These are phyloP conservation scores for Pteronotus mesoamericanus DNA, from an alignment of 2,797 vertebrate species.

Conservation along the genomic window DNA sequence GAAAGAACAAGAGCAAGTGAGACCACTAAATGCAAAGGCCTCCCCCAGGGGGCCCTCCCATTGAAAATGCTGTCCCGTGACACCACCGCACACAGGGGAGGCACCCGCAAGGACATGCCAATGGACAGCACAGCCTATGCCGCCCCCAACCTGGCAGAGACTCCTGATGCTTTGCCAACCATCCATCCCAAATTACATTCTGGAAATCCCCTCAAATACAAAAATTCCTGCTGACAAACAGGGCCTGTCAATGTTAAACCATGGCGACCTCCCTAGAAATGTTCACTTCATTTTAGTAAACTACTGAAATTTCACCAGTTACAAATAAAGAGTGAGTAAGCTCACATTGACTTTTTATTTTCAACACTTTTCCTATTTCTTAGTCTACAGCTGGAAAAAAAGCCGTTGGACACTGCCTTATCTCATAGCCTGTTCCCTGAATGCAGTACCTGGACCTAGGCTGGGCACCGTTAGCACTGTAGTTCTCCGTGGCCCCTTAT, in stretches of 20 bases:
- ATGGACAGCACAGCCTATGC: not conserved
- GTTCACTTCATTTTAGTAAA: not conserved
- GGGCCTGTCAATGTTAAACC: no score
- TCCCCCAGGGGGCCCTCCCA: not conserved
- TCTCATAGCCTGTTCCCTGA: not conserved
- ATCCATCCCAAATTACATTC: not conserved
- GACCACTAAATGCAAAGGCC: not conserved
- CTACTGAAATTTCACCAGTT: not conserved
- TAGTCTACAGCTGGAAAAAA: not conserved
- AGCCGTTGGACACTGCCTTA: not conserved
- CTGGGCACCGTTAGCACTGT: rapidly evolving
- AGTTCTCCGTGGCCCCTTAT: not conserved
- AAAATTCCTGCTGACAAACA: not conserved
- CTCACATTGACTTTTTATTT: not conserved
- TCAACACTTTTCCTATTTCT: not conserved
- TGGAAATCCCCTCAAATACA: not conserved
- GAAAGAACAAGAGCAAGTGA: not conserved
- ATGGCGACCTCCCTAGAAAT: not conserved
- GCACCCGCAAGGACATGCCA: not conserved
- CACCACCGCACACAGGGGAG: not conserved
- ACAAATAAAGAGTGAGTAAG: not conserved
- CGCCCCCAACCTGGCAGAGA: not conserved
- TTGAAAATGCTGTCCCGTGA: not conserved
- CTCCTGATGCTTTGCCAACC: not conserved
- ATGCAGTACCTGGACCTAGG: not conserved